phyloP scores from a whole-genome alignment of 2,797 vertebrate genomes.

The Holocentrus rufus region DNA sequence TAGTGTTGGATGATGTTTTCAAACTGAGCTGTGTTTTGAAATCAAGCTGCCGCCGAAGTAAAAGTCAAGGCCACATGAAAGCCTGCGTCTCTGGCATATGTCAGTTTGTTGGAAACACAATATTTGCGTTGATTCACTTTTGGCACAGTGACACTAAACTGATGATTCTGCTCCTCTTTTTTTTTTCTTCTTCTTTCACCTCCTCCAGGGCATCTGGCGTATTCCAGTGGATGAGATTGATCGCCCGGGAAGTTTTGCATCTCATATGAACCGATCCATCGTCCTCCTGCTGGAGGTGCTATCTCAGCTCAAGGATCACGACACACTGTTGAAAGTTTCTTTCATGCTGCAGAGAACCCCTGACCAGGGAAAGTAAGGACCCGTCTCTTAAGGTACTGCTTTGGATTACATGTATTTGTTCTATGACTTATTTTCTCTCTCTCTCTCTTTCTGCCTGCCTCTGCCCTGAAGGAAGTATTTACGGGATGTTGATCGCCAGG shows the following conservation, averaged over 20 bases:
- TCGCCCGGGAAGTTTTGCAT: conserved; percentile 97
- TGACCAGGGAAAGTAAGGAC: conserved; percentile 98
- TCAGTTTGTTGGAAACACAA: conserved; percentile 2
- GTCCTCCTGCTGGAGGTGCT: conserved; percentile 95
- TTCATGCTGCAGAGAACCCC: conserved; percentile 99
- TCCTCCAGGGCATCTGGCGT: conserved; percentile 95
- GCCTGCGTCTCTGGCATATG: background rate
- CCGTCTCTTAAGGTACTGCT: background rate
- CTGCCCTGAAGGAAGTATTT: conserved; percentile 90
- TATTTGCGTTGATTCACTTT: conserved; percentile 5
- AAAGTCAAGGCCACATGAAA: conserved; percentile 6
- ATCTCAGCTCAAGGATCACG: conserved; percentile 93
- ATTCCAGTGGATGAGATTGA: conserved; percentile 99
- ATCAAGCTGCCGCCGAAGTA: background rate
- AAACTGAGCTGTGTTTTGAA: conserved; percentile 1
- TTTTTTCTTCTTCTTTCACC: background rate
- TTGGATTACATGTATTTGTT: conserved; percentile 29
- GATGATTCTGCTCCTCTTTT: background rate
- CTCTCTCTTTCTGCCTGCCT: conserved; percentile 9
- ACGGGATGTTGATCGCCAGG: conserved; percentile 98
- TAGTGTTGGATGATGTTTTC: conserved; percentile 3
- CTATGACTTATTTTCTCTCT: conserved; percentile 17
- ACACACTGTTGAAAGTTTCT: conserved; percentile 94
- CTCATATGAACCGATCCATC: conserved; percentile 99
- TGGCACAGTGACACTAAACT: background rate